These are phyloP conservation scores for Tachina lurida DNA, from an alignment of 2,888 invertebrate species.

Conservation along the genomic window DNA sequence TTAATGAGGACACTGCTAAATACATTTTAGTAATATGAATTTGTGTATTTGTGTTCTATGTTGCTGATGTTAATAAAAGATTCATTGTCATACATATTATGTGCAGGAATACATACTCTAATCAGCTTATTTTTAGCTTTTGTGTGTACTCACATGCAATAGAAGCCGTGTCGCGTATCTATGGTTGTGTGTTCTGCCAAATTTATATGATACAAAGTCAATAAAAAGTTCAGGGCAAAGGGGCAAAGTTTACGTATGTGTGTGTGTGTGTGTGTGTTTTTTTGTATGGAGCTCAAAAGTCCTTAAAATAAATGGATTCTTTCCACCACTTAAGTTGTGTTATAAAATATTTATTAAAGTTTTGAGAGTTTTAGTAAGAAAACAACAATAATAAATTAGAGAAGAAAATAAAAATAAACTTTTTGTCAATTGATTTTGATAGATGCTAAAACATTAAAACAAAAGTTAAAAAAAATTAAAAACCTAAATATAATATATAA, in stretches of 20 bases:
- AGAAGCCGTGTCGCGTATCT: not conserved
- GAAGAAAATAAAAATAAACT: not conserved
- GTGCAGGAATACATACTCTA: constrained; percentile 3
- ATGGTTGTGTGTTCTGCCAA: not conserved
- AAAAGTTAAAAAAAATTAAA: too few relatives aligned
- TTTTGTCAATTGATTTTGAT: too few relatives aligned
- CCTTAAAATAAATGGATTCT: constrained; percentile 13
- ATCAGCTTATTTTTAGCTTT: constrained; percentile 53
- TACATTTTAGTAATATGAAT: constrained; percentile 31
- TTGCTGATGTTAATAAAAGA: constrained; percentile 31
- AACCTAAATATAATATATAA: too few relatives aligned
- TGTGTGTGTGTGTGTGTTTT: not conserved
- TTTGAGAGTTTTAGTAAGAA: not conserved
- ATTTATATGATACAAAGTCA: constrained; percentile 37
- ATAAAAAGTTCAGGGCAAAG: constrained; percentile 26
- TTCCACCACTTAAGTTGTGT: not conserved
- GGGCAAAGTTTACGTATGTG: not conserved
- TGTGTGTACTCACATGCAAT: not conserved
- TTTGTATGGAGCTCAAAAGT: constrained; percentile 38
- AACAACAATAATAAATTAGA: not conserved
- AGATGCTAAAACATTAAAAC: too few relatives aligned
- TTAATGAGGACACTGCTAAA: constrained; percentile 38
- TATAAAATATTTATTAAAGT: not conserved
- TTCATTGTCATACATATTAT: constrained; percentile 19
- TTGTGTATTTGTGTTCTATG: not conserved